phyloP scores from a whole-genome alignment of 2,888 invertebrate species.

The Morinoia aosen region DNA sequence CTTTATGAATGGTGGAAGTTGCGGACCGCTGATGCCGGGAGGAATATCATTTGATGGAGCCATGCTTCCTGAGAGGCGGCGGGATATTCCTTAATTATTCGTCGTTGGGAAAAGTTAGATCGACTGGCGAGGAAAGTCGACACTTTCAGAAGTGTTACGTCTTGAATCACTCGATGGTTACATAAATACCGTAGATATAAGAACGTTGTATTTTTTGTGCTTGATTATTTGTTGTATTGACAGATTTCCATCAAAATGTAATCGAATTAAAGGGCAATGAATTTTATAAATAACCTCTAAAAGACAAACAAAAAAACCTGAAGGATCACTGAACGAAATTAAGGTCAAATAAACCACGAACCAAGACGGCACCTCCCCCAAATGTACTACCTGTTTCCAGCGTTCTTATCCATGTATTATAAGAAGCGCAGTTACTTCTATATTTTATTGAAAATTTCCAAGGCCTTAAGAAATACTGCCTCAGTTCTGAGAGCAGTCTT shows the following conservation, averaged over 20 bases:
- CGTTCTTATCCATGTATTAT: neutral
- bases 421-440: neutral
- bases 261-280: too few species aligned
- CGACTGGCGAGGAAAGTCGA: neutral
- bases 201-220: neutral
- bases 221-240: neutral
- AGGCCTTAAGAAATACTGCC: neutral
- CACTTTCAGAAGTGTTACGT: neutral
- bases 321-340: neutral
- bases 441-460: neutral
- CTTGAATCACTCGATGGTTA: neutral
- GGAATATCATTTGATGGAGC: neutral
- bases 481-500: neutral
- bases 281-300: too few species aligned
- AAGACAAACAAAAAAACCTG: too few species aligned
- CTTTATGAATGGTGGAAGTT: too few species aligned
- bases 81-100: too few species aligned
- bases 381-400: neutral
- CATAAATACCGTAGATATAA: too few species aligned
- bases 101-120: neutral
- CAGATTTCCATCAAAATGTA: neutral
- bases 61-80: neutral
- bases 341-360: neutral
- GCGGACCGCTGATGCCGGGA: too few species aligned
- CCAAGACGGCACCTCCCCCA: neutral